Evolutionary conservation across 2,797 vertebrate genomes (phyloP).

Genomic region (Mormyrops boulengeri): DNA sequence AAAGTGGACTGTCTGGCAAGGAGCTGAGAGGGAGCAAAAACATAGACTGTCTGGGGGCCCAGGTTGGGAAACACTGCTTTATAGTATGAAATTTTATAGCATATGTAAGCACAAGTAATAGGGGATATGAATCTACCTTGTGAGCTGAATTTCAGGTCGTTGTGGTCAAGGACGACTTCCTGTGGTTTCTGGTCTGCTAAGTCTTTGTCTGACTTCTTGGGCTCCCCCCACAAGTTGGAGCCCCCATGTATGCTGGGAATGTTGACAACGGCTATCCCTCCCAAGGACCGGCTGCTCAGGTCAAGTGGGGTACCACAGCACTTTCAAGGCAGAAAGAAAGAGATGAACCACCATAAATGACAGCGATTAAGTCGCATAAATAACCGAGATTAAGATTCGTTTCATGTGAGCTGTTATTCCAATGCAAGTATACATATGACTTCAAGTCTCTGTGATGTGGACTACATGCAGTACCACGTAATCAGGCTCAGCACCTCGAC

Average conservation of each 20-base stretch:
- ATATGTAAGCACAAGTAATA: neutral
- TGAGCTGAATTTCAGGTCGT: slow-evolving; percentile 73
- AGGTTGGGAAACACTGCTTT: neutral
- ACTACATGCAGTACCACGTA: neutral
- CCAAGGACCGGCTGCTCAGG: slow-evolving; percentile 67
- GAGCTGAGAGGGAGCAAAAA: neutral
- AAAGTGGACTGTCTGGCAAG: neutral
- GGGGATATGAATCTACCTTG: slow-evolving; percentile 65
- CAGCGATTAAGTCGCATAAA: neutral
- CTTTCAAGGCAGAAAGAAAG: slow-evolving; percentile 46
- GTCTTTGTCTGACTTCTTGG: slow-evolving; percentile 67
- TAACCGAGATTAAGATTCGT: neutral
- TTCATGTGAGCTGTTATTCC: neutral
- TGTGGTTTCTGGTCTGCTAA: slow-evolving; percentile 46
- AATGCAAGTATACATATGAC: neutral
- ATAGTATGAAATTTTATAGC: neutral
- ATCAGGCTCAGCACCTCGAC: slow-evolving; percentile 67
- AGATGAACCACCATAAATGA: neutral
- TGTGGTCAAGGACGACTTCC: slow-evolving; percentile 72
- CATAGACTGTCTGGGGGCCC: neutral
- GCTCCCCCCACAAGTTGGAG: slow-evolving; percentile 92
- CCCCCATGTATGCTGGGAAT: slow-evolving; percentile 93
- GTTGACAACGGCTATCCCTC: slow-evolving; percentile 84
- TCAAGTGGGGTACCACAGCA: slow-evolving; percentile 74
- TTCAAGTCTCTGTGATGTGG: neutral